Evolutionary conservation across 2,797 vertebrate genomes (phyloP), one percentile per base, ranked within the genome.

Genomic region (Gobionotothen gibberifrons): DNA sequence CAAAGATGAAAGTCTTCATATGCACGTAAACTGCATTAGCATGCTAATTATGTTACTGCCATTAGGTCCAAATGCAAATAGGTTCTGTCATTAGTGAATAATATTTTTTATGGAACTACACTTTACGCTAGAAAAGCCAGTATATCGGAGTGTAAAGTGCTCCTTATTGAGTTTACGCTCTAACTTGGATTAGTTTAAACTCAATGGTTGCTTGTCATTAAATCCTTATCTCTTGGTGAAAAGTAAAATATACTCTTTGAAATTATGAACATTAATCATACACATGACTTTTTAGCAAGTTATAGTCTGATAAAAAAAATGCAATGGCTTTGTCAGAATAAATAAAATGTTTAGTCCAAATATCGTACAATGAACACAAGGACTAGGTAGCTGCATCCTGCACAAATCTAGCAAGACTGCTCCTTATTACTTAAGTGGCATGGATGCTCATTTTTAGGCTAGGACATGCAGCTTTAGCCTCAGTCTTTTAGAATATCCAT

Each of bases 11-110:
- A 61, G 44, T 10, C 12, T 10, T 13, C 19, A 62, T 62, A 60
- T 62, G 46, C 32, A 48, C 13, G 16, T 39, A 19, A 19, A 11
- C 29, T 19, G 46, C 46, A 62, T 62, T 48, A 36, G 17, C 44
- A 36, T 19, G 15, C 17, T 61, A 47, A 47, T 44, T 46, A 9
- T 19, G 15, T 32, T n/a, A 32, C 21, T 26, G 26, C 26, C 26
- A 26, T 26, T 26, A 26, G 26, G 26, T 26, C 26, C 26, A 26
- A 5, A 26, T 26, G 26, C 26, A 26, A 26, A 26, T 26, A 2
- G 9, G 17, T 26, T 29, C 42, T 48, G 21, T 42, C 66, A 69
- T 69, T 69, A 58, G 46, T 2, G 7, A 48, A 48, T 26, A 7
- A 3, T 53, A 3, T 53, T 26, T 26, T 5, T 26, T 26, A 26